Evolutionary conservation across 1,140 invertebrate genomes (phyloP).

Genomic region (Rhopalosiphum maidis): DNA sequence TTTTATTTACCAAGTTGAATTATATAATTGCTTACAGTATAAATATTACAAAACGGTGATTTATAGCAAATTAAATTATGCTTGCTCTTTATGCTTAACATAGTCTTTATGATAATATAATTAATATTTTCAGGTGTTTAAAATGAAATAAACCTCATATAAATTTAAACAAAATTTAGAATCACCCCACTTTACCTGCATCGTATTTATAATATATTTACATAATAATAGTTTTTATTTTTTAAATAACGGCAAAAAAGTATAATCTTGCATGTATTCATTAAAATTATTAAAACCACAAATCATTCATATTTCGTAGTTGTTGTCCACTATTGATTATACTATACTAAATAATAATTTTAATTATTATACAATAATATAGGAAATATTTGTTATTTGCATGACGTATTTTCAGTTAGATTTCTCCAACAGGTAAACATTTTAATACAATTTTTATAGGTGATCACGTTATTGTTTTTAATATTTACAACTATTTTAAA

Average conservation of each 20-base stretch:
- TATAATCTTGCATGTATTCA: background rate
- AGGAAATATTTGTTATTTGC: background rate
- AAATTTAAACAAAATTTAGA: background rate
- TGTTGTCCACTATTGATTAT: background rate
- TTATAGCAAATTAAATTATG: background rate
- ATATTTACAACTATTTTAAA: background rate
- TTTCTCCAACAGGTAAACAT: background rate
- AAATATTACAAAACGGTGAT: background rate
- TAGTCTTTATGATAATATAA: background rate
- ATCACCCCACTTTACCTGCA: background rate
- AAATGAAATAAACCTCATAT: background rate
- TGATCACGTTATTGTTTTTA: background rate
- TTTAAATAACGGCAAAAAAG: background rate
- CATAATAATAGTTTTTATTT: background rate
- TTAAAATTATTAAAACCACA: background rate
- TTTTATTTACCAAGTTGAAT: slow-evolving; percentile 13
- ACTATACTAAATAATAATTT: background rate
- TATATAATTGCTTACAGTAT: background rate
- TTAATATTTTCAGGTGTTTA: background rate
- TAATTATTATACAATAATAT: background rate
- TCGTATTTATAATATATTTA: background rate
- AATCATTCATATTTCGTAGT: background rate
- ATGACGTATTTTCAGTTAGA: slow-evolving; percentile 2
- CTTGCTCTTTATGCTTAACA: slow-evolving; percentile 9
- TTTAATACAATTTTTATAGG: background rate